Evolutionary conservation across 2,113 vertebrate species (phyloP), one percentile per base, ranked within the genome.

Genomic region (Cyprinodon variegatus): DNA sequence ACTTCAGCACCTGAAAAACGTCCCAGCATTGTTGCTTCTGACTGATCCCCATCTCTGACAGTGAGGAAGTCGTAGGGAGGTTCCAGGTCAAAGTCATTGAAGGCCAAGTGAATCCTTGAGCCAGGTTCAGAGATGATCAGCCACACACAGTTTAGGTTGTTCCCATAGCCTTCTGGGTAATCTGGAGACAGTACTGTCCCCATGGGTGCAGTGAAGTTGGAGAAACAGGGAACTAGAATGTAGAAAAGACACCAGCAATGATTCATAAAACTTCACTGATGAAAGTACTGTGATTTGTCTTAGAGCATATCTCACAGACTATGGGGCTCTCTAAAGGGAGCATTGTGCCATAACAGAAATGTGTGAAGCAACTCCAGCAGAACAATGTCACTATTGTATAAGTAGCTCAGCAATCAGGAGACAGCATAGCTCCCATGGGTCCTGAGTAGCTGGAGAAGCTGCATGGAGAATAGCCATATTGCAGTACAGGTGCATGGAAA

Each of bases 61-160:
- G 97, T 97, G 68, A 99, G 96, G 86, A 98, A 99, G 89, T 99
- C 98, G 82, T 98, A 99, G 6, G 98, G 97, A 57, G 96, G 96
- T 94, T 99, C 97, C 83, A 99, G 89, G 86, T 98, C 97, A 89
- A 99, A 98, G 89, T 99, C 98, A 88, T 98, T 98, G 89, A 99
- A 99, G 22, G 97, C 96, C 64, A 99, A 95, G 83, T 98, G 96
- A 53, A 99, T 99, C 73, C 98, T 93, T 81, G 97, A 98, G 43
- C 97, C 97, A 8, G 95, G 93, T 74, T 97, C 96, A 7, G 97
- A 96, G 90, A 99, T 96, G 70, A 99, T 97, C 74, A 97, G 95
- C 97, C 98, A 99, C 74, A 99, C 96, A 48, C 98, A 99, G 86
- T 99, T 98, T 83, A 99, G 93, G 83, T 98, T 99, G 92, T 99